Conservation (phyloP, 2,113 vertebrate species). For the Gnathonemus echidnorhynchus region DNA sequence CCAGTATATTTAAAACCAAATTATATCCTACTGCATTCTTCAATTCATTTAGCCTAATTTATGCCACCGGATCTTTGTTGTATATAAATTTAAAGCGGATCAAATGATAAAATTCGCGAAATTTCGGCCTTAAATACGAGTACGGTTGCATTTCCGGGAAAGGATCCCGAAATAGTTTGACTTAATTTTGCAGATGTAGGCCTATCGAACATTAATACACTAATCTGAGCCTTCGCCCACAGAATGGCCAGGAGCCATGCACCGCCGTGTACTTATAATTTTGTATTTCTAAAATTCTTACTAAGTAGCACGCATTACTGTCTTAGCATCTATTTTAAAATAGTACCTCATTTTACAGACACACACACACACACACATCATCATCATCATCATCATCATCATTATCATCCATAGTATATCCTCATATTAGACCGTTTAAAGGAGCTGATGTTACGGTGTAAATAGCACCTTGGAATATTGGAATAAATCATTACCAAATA, state of each 20-base stretch:
- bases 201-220: neutral
- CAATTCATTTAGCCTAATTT: neutral
- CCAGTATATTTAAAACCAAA: neutral
- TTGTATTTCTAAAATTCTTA: neutral
- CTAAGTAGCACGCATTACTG: neutral
- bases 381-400: no score
- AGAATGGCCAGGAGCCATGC: neutral
- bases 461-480: neutral
- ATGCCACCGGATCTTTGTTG: neutral
- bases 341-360: neutral
- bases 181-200: neutral
- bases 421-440: neutral
- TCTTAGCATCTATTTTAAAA: neutral
- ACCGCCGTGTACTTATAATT: neutral
- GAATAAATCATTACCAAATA: neutral
- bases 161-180: neutral
- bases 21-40: neutral
- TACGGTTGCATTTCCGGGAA: neutral
- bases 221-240: neutral
- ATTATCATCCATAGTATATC: neutral
- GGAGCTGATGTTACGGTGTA: neutral
- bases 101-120: neutral
- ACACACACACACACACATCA: neutral
- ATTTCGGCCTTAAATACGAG: neutral
- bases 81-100: neutral